A percentile compares a stretch with the other conserved stretches of the same genome.
These are phyloP conservation scores for Platorchestia sp. DNA, from an alignment of 1,140 invertebrate genomes.

Conservation along the genomic window DNA sequence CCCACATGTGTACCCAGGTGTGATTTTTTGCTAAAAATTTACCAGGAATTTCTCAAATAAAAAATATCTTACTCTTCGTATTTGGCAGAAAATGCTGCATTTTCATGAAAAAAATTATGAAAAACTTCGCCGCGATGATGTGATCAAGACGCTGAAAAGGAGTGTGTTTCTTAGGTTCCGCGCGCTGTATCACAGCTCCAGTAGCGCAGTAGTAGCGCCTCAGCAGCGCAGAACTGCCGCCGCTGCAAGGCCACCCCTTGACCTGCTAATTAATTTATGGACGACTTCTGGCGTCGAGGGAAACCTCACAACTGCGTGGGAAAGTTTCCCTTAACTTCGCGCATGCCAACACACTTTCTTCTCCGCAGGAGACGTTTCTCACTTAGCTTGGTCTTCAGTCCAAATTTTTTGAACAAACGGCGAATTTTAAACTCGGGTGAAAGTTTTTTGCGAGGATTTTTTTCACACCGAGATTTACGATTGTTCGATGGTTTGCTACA, in stretches of 20 bases:
- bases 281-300: not conserved
- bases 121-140: too few species aligned
- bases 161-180: too few species aligned
- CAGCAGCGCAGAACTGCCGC: not conserved
- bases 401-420: not conserved
- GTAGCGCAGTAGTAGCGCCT: too few species aligned
- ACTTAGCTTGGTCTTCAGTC: not conserved
- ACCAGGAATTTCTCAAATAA: too few species aligned
- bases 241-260: not conserved
- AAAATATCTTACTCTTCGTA: too few species aligned
- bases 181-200: too few species aligned
- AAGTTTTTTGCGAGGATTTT: not conserved
- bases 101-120: too few species aligned
- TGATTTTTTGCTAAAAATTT: too few species aligned
- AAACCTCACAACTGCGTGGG: not conserved
- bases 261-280: conserved; percentile 40
- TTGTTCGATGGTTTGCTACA: not conserved
- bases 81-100: too few species aligned
- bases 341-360: not conserved
- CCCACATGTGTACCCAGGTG: too few species aligned
- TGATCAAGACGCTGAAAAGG: too few species aligned
- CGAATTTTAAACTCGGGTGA: not conserved
- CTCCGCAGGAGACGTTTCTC: not conserved
- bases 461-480: not conserved
- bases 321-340: not conserved